Conservation (phyloP, 1,140 invertebrate species). For the Fopius arisanus region DNA sequence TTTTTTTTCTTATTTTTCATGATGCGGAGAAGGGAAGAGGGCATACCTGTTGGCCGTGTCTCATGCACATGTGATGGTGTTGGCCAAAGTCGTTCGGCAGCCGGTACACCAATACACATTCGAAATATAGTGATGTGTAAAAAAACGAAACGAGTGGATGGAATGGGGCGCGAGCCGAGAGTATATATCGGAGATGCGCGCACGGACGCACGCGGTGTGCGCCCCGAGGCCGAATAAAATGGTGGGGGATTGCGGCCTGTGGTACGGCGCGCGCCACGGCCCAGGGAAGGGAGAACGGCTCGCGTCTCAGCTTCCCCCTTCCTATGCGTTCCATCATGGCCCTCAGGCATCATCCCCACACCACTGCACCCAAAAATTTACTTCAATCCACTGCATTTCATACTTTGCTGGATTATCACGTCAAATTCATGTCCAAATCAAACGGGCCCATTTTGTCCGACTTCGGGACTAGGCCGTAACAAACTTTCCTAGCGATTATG, state of each 20-base stretch:
- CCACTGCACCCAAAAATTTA: too few relatives aligned
- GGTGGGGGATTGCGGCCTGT: conserved; percentile 40
- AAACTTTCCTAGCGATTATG: too few relatives aligned
- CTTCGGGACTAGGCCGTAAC: too few relatives aligned
- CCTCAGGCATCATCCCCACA: conserved; percentile 35
- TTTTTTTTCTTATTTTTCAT: not conserved
- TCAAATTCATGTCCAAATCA: too few relatives aligned
- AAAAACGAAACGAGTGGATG: conserved; percentile 2
- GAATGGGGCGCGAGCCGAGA: conserved; percentile 7
- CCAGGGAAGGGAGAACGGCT: conserved; percentile 55
- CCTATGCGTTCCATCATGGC: conserved; percentile 32
- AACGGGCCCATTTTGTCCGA: too few relatives aligned
- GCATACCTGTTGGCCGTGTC: not conserved
- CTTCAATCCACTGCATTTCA: conserved; percentile 16
- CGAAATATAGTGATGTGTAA: not conserved
- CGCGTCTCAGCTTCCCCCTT: conserved; percentile 55
- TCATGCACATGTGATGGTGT: not conserved
- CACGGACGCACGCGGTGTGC: conserved; percentile 12
- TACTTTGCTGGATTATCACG: too few relatives aligned
- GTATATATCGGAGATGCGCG: conserved; percentile 11
- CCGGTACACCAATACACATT: not conserved
- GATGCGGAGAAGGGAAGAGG: conserved; percentile 6
- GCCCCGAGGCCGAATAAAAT: not conserved
- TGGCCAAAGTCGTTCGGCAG: conserved; percentile 10
- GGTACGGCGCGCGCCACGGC: conserved; percentile 59